These are phyloP conservation scores for Antrozous pallidus DNA, from an alignment of 2,797 vertebrate species.

Conservation along the genomic window DNA sequence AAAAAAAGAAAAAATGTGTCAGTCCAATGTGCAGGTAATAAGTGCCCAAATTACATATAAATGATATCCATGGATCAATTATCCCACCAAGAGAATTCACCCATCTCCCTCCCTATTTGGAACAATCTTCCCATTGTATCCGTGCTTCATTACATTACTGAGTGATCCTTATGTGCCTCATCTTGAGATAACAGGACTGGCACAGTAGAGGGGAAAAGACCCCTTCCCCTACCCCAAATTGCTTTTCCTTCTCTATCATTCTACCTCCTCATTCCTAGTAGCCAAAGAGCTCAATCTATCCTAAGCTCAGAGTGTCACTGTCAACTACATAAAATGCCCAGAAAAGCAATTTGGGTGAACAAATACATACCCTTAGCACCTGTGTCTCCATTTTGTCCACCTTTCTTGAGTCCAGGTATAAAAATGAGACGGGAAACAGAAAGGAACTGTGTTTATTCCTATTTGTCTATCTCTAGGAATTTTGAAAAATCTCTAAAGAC, in stretches of 20 bases:
- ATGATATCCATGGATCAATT: not conserved
- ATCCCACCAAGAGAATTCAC: not conserved
- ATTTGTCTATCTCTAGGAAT: not conserved
- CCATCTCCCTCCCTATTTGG: not conserved
- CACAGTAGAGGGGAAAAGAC: not conserved
- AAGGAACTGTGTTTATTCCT: slow-evolving; percentile 17
- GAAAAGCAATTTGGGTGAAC: not conserved
- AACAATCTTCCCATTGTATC: not conserved
- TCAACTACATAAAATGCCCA: slow-evolving; percentile 20
- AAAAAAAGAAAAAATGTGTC: not conserved
- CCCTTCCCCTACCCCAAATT: not conserved
- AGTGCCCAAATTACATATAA: not conserved
- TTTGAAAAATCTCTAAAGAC: not conserved
- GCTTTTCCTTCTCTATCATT: not conserved
- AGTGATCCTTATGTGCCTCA: not conserved
- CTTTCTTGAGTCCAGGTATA: not conserved
- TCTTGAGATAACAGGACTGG: not conserved
- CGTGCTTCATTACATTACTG: not conserved
- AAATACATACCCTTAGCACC: not conserved
- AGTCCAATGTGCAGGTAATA: not conserved
- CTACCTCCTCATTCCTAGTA: not conserved
- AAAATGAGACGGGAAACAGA: not conserved
- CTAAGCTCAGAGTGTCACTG: not conserved
- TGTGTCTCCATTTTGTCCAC: not conserved
- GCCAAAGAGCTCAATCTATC: not conserved